Conservation (phyloP, 2,888 invertebrate species). For the Drepana falcataria region DNA sequence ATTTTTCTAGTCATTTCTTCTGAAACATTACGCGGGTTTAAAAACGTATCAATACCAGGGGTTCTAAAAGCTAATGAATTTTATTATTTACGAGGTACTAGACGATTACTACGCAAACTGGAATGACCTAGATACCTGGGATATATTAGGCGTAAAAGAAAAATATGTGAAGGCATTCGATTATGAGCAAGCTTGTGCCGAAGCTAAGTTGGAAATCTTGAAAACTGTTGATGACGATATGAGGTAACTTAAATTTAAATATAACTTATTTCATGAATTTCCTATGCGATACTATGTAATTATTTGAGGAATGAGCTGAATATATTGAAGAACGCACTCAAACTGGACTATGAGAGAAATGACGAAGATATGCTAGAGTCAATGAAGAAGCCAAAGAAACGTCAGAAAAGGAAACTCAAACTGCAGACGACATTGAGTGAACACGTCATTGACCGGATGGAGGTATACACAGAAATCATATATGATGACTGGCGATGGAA, state of each 20-base stretch:
- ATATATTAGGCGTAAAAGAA: slow-evolving; percentile 38
- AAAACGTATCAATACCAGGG: too few species aligned
- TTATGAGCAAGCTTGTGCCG: slow-evolving; percentile 29
- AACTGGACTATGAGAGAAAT: slow-evolving; percentile 44
- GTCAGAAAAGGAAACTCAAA: slow-evolving; percentile 24
- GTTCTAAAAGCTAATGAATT: background rate
- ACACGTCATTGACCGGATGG: slow-evolving; percentile 32
- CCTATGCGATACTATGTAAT: too few species aligned
- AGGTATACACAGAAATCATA: slow-evolving; percentile 23
- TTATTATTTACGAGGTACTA: slow-evolving; percentile 30
- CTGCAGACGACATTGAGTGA: slow-evolving; percentile 21
- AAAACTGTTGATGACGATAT: slow-evolving; percentile 40
- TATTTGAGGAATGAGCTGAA: slow-evolving; percentile 30
- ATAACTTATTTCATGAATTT: too few species aligned
- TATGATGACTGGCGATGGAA: too few species aligned
- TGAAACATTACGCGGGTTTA: too few species aligned
- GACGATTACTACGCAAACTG: slow-evolving; percentile 38
- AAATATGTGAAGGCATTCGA: slow-evolving; percentile 34
- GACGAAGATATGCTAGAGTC: slow-evolving; percentile 43
- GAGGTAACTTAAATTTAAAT: slow-evolving; percentile 26
- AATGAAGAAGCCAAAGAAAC: slow-evolving; percentile 26
- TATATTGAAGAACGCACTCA: slow-evolving; percentile 40
- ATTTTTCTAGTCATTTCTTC: too few species aligned
- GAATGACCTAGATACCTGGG: slow-evolving; percentile 37
- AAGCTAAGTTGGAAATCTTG: slow-evolving; percentile 38